phyloP scores from a whole-genome alignment of 2,888 invertebrate genomes.

The Synanthedon vespiformis region DNA sequence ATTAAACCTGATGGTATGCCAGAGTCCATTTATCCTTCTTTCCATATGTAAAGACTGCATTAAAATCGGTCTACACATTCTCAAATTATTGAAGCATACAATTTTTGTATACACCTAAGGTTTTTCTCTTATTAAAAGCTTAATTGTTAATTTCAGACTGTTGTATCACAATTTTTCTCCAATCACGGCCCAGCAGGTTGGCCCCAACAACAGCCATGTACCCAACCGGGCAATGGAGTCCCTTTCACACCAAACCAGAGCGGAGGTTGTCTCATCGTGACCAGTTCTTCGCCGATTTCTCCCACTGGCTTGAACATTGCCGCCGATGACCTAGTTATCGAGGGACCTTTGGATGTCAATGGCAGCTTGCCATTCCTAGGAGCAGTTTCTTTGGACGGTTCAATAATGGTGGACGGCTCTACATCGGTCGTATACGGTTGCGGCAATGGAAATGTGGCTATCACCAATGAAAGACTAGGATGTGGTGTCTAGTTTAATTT shows the following conservation, averaged over 20 bases:
- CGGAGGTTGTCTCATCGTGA: background rate
- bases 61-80: too few relatives aligned
- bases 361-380: conserved; percentile 26
- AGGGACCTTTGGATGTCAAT: conserved; percentile 20
- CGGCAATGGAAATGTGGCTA: conserved; percentile 1
- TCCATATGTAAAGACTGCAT: too few relatives aligned
- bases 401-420: conserved; percentile 17
- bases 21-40: too few relatives aligned
- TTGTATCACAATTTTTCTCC: background rate
- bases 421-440: conserved; percentile 13
- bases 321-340: conserved; percentile 24
- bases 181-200: background rate
- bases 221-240: background rate
- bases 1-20: too few relatives aligned
- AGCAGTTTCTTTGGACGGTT: conserved; percentile 25
- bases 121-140: too few relatives aligned
- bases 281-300: background rate
- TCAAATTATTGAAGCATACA: too few relatives aligned
- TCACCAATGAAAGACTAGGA: background rate
- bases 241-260: background rate
- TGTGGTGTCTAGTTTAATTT: background rate
- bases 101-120: too few relatives aligned
- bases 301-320: conserved; percentile 1
- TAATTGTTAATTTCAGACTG: background rate
- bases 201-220: background rate